Conservation (phyloP, 2,113 vertebrate species). For the Caranx ignobilis region DNA sequence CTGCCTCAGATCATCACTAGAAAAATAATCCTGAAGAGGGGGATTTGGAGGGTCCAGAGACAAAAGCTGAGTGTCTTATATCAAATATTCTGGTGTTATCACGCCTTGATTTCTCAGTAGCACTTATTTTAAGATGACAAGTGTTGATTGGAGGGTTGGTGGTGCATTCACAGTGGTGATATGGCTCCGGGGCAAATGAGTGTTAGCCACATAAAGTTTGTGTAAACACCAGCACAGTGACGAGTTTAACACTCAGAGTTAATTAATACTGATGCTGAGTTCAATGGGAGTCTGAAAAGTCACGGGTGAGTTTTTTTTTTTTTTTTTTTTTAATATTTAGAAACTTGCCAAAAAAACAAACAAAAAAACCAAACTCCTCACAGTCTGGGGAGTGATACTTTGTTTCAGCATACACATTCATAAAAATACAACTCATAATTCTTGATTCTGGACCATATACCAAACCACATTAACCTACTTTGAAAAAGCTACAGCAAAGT, state of each 20-base stretch:
- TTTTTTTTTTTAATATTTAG: neutral
- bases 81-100: neutral
- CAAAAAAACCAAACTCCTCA: neutral
- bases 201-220: conserved; percentile 29
- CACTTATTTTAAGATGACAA: conserved; percentile 32
- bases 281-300: neutral
- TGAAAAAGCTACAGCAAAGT: too few relatives aligned
- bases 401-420: too few relatives aligned
- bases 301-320: neutral
- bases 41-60: neutral
- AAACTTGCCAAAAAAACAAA: neutral
- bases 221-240: conserved; percentile 25
- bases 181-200: conserved; percentile 15
- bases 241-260: conserved; percentile 41
- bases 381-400: too few relatives aligned
- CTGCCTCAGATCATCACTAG: neutral
- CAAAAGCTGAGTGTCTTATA: neutral
- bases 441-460: too few relatives aligned
- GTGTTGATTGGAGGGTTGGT: conserved; percentile 35
- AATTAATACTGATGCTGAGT: conserved; percentile 27
- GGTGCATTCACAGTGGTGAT: conserved; percentile 12
- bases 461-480: too few relatives aligned
- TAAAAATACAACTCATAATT: too few relatives aligned
- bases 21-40: neutral
- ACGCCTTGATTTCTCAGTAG: neutral